Evolutionary conservation across 2,113 vertebrate species (phyloP).

Genomic region (Xiphophorus couchianus): DNA sequence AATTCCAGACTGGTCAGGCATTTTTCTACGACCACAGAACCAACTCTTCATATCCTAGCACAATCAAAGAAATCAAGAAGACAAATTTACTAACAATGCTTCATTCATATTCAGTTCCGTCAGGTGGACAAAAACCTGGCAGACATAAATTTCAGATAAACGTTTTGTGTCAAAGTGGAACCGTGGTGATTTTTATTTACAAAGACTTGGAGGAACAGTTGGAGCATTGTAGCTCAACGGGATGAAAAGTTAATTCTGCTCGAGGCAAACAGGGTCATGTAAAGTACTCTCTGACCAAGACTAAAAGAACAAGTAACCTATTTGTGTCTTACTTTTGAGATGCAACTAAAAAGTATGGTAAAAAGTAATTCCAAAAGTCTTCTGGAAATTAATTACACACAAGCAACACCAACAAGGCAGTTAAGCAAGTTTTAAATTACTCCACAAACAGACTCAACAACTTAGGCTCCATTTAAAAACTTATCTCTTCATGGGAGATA

Average conservation of each 20-base stretch:
- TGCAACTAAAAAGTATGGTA: background rate
- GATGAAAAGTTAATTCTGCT: constrained; percentile 20
- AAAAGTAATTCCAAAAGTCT: background rate
- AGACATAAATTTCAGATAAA: background rate
- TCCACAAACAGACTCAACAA: background rate
- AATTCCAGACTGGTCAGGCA: too few species aligned
- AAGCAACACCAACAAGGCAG: background rate
- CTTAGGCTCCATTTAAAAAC: background rate
- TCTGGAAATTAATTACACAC: background rate
- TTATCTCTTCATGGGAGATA: background rate
- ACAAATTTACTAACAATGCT: background rate
- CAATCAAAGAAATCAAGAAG: background rate
- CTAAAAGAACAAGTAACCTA: background rate
- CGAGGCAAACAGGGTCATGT: constrained; percentile 16
- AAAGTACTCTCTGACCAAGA: background rate
- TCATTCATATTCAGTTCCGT: constrained; percentile 14
- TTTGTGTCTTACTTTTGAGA: background rate
- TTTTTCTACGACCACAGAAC: too few species aligned
- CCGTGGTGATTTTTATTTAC: constrained; percentile 5
- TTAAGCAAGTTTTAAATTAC: background rate
- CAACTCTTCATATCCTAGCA: background rate
- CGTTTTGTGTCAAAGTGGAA: background rate
- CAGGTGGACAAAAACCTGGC: background rate
- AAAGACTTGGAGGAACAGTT: background rate
- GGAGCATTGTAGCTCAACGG: background rate